These are phyloP conservation scores for Hydrotaea cyrtoneurina DNA, from an alignment of 2,888 invertebrate genomes.

Conservation along the genomic window DNA sequence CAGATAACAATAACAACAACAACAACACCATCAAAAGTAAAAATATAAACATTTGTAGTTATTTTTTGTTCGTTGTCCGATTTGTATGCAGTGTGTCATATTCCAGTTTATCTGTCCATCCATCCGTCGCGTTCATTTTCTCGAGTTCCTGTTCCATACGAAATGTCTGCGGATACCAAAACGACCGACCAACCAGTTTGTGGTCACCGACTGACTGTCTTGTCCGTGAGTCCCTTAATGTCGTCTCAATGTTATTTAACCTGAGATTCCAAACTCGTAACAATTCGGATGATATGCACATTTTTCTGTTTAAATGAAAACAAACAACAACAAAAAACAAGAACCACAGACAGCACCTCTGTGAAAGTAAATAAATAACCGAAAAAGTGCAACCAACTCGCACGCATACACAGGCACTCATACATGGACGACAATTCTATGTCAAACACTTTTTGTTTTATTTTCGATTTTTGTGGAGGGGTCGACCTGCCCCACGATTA, in stretches of 20 bases:
- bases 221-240: neutral
- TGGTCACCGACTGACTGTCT: neutral
- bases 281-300: neutral
- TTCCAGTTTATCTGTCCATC: slow-evolving; percentile 1
- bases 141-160: neutral
- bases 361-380: slow-evolving; percentile 6
- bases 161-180: slow-evolving; percentile 4
- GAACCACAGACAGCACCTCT: too few species aligned
- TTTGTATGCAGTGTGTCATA: slow-evolving; percentile 16
- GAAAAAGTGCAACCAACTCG: neutral
- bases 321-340: neutral
- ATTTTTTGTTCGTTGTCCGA: neutral
- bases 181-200: neutral
- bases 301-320: neutral
- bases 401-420: neutral
- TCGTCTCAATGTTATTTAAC: slow-evolving; percentile 9
- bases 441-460: neutral
- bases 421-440: neutral
- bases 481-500: too few species aligned
- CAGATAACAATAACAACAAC: neutral
- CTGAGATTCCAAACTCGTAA: slow-evolving; percentile 18
- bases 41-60: slow-evolving; percentile 1
- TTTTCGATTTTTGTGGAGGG: slow-evolving; percentile 6
- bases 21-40: neutral
- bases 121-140: neutral